phyloP scores from a whole-genome alignment of 2,797 vertebrate species.

The Cygnus olor region DNA sequence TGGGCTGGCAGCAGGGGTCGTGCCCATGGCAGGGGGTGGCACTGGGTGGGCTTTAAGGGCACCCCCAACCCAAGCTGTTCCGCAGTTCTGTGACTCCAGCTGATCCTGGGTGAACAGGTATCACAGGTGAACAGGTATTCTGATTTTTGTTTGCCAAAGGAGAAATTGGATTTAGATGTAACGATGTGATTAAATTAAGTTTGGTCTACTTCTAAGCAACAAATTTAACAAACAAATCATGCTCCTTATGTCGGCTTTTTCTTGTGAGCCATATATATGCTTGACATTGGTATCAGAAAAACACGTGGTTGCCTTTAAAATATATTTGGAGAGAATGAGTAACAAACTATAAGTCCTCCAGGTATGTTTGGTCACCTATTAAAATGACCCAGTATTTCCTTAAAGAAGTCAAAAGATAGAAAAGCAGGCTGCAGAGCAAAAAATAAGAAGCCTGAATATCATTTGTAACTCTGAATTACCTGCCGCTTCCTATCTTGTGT shows the following conservation, averaged over 20 bases:
- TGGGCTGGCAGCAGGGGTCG: too few species aligned
- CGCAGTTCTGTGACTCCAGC: background rate
- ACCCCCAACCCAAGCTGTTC: too few species aligned
- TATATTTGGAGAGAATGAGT: background rate
- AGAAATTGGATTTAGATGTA: constrained; percentile 38
- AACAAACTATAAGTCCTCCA: constrained; percentile 1
- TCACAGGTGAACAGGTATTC: background rate
- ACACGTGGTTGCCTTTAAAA: constrained; percentile 41
- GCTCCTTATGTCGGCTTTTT: background rate
- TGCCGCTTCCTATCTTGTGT: constrained; percentile 38
- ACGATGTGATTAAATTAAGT: constrained; percentile 46
- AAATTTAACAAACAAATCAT: constrained; percentile 31
- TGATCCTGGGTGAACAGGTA: constrained; percentile 28
- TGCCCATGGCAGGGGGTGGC: too few species aligned
- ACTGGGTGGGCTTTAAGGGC: too few species aligned
- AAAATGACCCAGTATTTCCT: background rate
- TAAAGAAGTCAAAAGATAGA: constrained; percentile 16
- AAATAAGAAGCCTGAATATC: constrained; percentile 5
- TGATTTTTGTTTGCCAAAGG: constrained; percentile 6
- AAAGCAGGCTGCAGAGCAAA: constrained; percentile 30
- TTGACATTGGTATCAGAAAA: background rate
- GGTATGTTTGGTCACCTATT: background rate
- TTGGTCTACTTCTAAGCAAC: constrained; percentile 15
- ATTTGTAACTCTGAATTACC: constrained; percentile 33
- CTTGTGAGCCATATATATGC: background rate